A percentile compares a stretch with the other conserved stretches of the same genome.
Evolutionary conservation across 2,113 vertebrate species (phyloP).

Genomic region (Xyliphius kryptos): DNA sequence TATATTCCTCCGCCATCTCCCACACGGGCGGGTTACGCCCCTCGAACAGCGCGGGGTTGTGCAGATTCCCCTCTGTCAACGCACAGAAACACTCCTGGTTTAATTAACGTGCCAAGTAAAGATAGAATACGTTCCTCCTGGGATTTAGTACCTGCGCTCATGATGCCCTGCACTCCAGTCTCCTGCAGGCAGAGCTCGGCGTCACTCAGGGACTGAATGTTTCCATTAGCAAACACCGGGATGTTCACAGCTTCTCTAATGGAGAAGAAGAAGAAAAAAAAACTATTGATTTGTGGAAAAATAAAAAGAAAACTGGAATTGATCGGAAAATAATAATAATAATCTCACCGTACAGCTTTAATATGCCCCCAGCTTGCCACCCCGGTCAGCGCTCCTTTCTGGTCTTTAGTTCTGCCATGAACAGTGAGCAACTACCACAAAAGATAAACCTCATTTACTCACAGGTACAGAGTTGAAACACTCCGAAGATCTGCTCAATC

Average conservation of each 20-base stretch:
- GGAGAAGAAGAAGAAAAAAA: too few species aligned
- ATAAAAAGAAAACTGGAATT: too few species aligned
- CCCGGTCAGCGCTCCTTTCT: constrained; percentile 85
- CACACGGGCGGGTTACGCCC: constrained; percentile 83
- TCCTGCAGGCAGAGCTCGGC: constrained; percentile 85
- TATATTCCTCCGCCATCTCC: constrained; percentile 94
- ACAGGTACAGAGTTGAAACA: too few species aligned
- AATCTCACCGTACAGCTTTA: constrained; percentile 79
- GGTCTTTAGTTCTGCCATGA: constrained; percentile 93
- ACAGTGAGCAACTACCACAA: constrained; percentile 88
- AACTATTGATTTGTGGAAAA: too few species aligned
- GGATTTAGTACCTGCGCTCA: constrained; percentile 81
- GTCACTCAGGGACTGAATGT: constrained; percentile 86
- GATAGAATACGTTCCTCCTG: too few species aligned
- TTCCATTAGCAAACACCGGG: constrained; percentile 94
- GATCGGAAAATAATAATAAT: too few species aligned
- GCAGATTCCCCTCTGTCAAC: constrained; percentile 87
- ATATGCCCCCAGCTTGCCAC: constrained; percentile 93
- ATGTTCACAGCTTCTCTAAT: constrained; percentile 85
- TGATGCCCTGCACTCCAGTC: constrained; percentile 88
- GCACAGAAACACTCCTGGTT: not conserved
- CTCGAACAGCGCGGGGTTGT: constrained; percentile 93
- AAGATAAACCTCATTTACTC: constrained; percentile 20
- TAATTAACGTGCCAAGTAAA: too few species aligned
- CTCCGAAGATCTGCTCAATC: too few species aligned